These are phyloP conservation scores for Chiloscyllium plagiosum DNA, from an alignment of 2,113 vertebrate species.

Conservation along the genomic window DNA sequence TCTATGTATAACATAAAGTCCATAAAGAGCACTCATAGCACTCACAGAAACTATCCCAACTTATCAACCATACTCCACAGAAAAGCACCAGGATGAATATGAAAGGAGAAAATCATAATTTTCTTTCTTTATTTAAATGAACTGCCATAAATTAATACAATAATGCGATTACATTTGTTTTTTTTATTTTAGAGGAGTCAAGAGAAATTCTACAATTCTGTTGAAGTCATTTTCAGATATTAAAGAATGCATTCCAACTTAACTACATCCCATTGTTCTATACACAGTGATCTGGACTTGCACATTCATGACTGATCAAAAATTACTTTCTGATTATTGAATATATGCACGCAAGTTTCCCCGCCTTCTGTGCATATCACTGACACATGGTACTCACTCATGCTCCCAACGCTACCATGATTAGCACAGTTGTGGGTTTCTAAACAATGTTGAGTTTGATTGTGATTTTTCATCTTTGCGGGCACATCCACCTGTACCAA, in stretches of 20 bases:
- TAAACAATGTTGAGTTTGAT: background rate
- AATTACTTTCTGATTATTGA: background rate
- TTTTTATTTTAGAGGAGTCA: background rate
- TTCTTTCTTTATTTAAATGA: background rate
- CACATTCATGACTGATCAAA: background rate
- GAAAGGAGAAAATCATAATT: background rate
- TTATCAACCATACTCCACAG: background rate
- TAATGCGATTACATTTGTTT: background rate
- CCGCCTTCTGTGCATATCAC: background rate
- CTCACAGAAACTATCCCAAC: no score
- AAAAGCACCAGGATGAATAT: background rate
- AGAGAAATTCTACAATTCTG: background rate
- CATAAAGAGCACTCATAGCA: no score
- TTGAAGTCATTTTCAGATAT: background rate
- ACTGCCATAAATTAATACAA: background rate
- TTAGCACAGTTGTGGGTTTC: background rate
- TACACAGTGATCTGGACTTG: background rate
- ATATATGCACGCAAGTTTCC: background rate
- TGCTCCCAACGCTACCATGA: background rate
- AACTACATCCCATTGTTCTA: background rate
- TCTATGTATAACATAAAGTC: no score
- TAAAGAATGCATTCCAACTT: background rate
- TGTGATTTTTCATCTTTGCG: background rate
- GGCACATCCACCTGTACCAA: background rate
- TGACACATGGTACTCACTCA: background rate